Percentiles rank a stretch among this genome's conserved stretches.
Conservation (phyloP, 2,113 vertebrate genomes). For the Peromyscus polionotus region DNA sequence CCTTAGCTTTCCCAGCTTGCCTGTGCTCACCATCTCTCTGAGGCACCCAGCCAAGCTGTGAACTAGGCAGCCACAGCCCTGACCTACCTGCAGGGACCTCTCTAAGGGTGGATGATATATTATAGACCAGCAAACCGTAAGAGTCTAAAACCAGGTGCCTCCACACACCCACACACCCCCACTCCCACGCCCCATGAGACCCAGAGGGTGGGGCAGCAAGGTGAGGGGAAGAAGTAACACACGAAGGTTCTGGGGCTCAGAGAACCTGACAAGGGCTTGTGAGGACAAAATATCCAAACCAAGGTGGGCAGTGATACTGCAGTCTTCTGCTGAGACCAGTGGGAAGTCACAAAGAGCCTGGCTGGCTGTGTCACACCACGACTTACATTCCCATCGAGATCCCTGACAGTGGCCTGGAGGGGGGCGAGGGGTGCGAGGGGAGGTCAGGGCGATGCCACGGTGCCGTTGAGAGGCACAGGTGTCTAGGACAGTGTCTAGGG, state of each 20-base stretch:
- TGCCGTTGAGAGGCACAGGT: neutral
- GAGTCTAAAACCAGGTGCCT: neutral
- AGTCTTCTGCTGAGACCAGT: neutral
- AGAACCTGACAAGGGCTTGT: neutral
- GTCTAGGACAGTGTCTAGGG: neutral
- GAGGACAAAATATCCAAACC: neutral
- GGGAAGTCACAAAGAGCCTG: neutral
- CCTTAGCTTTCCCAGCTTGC: neutral
- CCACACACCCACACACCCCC: neutral
- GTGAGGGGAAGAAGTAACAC: neutral
- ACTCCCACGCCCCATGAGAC: neutral
- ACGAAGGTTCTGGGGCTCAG: neutral
- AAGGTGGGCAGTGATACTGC: rapidly evolving
- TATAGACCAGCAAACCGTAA: neutral
- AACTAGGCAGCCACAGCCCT: neutral
- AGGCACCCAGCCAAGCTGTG: neutral
- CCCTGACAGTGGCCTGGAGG: neutral
- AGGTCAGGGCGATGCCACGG: neutral
- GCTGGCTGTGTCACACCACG: neutral
- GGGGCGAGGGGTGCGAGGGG: neutral
- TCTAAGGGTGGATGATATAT: neutral
- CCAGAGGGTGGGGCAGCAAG: neutral
- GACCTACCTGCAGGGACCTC: neutral
- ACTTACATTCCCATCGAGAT: neutral
- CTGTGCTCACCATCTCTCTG: neutral